Evolutionary conservation across 2,113 vertebrate genomes (phyloP).

Genomic region (Petroica traversi): DNA sequence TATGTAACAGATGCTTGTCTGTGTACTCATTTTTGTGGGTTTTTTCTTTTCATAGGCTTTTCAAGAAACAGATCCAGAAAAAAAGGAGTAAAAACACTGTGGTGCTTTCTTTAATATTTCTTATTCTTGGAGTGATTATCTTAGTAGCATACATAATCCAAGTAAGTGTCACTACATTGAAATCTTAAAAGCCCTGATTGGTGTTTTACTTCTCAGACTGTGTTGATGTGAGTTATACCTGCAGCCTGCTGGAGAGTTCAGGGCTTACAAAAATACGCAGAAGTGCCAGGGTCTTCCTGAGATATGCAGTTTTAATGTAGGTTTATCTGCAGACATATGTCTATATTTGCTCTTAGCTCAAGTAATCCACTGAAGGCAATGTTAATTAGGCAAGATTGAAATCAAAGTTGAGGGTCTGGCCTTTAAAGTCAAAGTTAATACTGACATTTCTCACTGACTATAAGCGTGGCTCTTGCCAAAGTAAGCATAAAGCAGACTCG

Average conservation of each 20-base stretch:
- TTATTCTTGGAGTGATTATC: slow-evolving; percentile 68
- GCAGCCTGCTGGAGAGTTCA: no score
- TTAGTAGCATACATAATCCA: slow-evolving; percentile 63
- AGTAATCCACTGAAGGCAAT: not conserved
- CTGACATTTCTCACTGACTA: not conserved
- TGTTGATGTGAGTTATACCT: no score
- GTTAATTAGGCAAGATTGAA: not conserved
- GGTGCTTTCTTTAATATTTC: slow-evolving; percentile 73
- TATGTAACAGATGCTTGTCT: not conserved
- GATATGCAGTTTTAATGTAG: not conserved
- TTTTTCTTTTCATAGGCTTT: slow-evolving; percentile 66
- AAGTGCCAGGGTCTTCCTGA: not conserved
- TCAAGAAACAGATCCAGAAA: slow-evolving; percentile 63
- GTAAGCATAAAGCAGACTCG: not conserved
- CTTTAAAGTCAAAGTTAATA: not conserved
- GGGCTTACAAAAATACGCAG: not conserved
- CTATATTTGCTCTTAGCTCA: not conserved
- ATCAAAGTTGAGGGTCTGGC: not conserved
- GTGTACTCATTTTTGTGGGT: not conserved
- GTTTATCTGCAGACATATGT: not conserved
- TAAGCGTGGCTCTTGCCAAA: not conserved
- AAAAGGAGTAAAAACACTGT: slow-evolving; percentile 65
- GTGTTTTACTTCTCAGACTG: no score
- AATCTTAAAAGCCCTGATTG: not conserved
- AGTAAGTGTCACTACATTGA: slow-evolving; percentile 54